Conservation (phyloP, 2,888 invertebrate genomes). For the Agrotis ipsilon region DNA sequence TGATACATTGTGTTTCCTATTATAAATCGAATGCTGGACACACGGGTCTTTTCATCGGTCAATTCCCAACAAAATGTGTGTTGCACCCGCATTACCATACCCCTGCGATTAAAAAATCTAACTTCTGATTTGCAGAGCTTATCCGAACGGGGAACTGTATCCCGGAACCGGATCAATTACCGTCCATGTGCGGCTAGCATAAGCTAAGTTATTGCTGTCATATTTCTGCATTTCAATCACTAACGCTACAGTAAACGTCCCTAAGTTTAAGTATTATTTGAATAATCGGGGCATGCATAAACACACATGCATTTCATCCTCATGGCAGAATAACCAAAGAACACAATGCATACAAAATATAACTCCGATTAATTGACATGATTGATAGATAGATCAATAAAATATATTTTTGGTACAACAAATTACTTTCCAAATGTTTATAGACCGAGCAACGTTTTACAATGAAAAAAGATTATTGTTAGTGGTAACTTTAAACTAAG, state of each 20-base stretch:
- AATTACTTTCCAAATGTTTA: conserved; percentile 42
- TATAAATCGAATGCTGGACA: too few species aligned
- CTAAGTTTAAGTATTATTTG: not conserved
- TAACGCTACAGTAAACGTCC: too few species aligned
- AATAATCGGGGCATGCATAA: not conserved
- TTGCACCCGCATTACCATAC: too few species aligned
- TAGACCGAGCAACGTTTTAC: conserved; percentile 33
- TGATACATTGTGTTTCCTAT: not conserved
- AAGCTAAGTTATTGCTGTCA: too few species aligned
- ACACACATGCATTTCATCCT: conserved; percentile 4
- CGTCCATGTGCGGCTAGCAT: too few species aligned
- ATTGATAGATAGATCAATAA: conserved; percentile 30
- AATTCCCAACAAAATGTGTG: too few species aligned
- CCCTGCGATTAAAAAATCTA: too few species aligned
- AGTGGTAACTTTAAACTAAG: conserved; percentile 70
- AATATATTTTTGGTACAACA: conserved; percentile 53
- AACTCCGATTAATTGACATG: conserved; percentile 54
- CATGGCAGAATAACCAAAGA: not conserved
- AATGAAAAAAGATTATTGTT: conserved; percentile 57
- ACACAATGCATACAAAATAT: conserved; percentile 34
- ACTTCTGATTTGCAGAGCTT: too few species aligned
- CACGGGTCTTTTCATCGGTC: too few species aligned
- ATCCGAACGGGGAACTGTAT: too few species aligned
- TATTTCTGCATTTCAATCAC: too few species aligned
- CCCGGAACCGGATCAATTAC: too few species aligned